Evolutionary conservation across 2,797 vertebrate species (phyloP), one percentile per base, ranked within the genome.

Genomic region (Spinus pinus): DNA sequence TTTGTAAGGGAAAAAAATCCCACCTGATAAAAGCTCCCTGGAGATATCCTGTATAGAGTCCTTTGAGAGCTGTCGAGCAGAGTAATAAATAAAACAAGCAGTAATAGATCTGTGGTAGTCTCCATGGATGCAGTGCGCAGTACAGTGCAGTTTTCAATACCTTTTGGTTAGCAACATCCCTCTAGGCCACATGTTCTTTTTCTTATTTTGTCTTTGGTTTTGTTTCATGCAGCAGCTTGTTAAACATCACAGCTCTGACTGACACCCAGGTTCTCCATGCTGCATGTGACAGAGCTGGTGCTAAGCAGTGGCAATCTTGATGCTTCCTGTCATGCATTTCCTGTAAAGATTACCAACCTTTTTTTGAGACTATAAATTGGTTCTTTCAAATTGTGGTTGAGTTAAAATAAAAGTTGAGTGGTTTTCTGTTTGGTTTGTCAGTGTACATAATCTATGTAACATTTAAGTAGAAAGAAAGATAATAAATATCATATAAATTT

Each of bases 51-150:
- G 46, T 77, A 35, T 11, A 25, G 85, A 67, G 72, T 78, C 69
- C 82, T 91, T 83, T 75, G 87, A 81, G 94, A 91, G 57, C 65
- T 90, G 42, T 83, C 18, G 49, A 20, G 72, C 57, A 75, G 72
- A 51, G 69, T 83, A 93, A 93, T 95, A 91, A 94, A 89, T 96
- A 92, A 94, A 94, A 88, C 81, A 96, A 81, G 92, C 37, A 54
- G 75, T 88, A 86, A 94, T 54, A 83, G 87, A 94, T 96, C 89
- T 72, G 60, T 73, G 62, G 46, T 81, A 74, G 85, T 94, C 85
- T 95, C 82, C 85, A 88, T 93, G 93, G 87, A 92, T 91, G 91
- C 74, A 64, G 39, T 14, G 30, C 27, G 6, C 10, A 14, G 61
- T 71, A 54, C 50, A 73, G 46, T n/a, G 54, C 79, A 50, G 46